Evolutionary conservation across 1,140 invertebrate genomes (phyloP), one percentile per base, ranked within the genome.

Genomic region (Leptonema lineaticorne): DNA sequence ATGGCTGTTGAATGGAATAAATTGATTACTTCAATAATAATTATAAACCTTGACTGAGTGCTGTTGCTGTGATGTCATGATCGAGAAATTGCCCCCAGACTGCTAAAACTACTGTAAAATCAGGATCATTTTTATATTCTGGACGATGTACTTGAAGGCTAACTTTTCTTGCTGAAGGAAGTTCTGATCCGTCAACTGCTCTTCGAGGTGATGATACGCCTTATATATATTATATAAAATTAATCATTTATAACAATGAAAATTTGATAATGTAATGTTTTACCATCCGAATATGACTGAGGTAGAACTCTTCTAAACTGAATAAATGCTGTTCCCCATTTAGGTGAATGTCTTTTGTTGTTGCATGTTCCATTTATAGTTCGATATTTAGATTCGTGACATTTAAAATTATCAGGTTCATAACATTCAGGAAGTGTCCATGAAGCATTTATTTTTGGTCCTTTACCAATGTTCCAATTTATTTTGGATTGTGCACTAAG

Each of bases 81-180:
- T 98, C 96, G 14, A 98, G 74, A 78, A 98, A 98, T 82, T 98
- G 96, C 0, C 96, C 96, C 87, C 95, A 98, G 8, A 92, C 90
- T 0, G 91, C 90, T 48, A 92, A 74, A 89, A 93, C 91, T 0
- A 92, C 90, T 0, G 90, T 91, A 74, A 92, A 92, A 29, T 86
- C 81, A 0, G 88, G 85, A 78, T 92, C 91, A 26, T 85, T 85
- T 29, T 85, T 85, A 68, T 90, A 89, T 62, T 85, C 85, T 0
- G 90, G 88, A 6, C 89, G 79, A 77, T 92, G 90, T 0, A 92
- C 85, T 24, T 85, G 84, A 0, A 90, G 74, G 70, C 91, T 93
- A 4, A 94, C 85, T 71, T 88, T 84, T 20, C 92, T 82, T 0
- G 92, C 89, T 1, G 90, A 89, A 0, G 92, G 92, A 48, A 94